Evolutionary conservation across 2,797 vertebrate genomes (phyloP).

Genomic region (Lepus oiostolus): DNA sequence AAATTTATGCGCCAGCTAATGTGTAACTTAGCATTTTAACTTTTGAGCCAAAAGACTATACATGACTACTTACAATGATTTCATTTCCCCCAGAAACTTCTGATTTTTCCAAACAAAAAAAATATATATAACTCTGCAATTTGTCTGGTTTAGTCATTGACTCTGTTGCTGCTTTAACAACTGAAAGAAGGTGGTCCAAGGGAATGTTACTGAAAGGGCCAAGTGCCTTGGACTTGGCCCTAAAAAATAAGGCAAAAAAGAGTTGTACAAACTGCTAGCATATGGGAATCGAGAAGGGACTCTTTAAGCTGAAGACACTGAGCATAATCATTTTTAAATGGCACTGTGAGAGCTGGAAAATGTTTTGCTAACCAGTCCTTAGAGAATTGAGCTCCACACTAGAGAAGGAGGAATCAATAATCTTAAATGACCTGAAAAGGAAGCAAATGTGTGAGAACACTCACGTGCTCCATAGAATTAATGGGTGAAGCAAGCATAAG

Average conservation of each 20-base stretch:
- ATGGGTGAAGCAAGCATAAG: slow-evolving; percentile 52
- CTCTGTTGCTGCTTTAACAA: slow-evolving; percentile 29
- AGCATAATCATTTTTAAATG: slow-evolving; percentile 75
- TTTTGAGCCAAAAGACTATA: slow-evolving; percentile 73
- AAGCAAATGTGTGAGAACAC: slow-evolving; percentile 47
- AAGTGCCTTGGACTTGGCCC: background rate
- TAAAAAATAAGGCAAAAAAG: slow-evolving; percentile 61
- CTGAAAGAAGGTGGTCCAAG: background rate
- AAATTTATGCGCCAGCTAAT: slow-evolving; percentile 81
- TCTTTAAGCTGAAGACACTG: slow-evolving; percentile 49
- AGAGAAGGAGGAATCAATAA: slow-evolving; percentile 71
- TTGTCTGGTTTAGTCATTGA: slow-evolving; percentile 27
- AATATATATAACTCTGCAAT: background rate
- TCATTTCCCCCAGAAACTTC: slow-evolving; percentile 49
- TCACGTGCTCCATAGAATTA: slow-evolving; percentile 58
- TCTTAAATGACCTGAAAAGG: slow-evolving; percentile 73
- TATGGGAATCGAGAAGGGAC: slow-evolving; percentile 69
- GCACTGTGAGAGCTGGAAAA: slow-evolving; percentile 37
- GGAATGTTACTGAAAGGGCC: background rate
- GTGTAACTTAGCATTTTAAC: slow-evolving; percentile 78
- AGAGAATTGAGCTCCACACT: slow-evolving; percentile 58
- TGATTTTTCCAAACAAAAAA: background rate
- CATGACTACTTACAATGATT: slow-evolving; percentile 48
- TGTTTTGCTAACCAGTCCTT: slow-evolving; percentile 74
- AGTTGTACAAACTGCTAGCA: slow-evolving; percentile 64